These are phyloP conservation scores for Pterostichus madidus DNA, from an alignment of 2,888 invertebrate species.

Conservation along the genomic window DNA sequence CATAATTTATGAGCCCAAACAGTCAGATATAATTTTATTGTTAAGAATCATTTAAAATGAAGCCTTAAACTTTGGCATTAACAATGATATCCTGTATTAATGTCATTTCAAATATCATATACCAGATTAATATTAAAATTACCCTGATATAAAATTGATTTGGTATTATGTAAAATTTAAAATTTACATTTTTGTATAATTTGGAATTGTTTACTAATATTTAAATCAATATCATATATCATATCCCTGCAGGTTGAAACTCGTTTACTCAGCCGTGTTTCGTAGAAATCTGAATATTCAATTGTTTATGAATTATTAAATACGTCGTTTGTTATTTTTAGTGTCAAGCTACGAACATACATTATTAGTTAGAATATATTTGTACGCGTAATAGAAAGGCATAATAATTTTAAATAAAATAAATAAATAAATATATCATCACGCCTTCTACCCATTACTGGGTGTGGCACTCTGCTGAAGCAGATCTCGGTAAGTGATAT, in stretches of 20 bases:
- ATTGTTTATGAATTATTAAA: constrained; percentile 11
- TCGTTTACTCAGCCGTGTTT: neutral
- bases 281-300: constrained; percentile 4
- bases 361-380: neutral
- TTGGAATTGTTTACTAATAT: neutral
- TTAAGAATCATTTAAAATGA: too few relatives aligned
- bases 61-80: too few relatives aligned
- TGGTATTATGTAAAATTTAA: neutral
- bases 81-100: too few relatives aligned
- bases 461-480: too few relatives aligned
- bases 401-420: too few relatives aligned
- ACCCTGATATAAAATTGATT: neutral
- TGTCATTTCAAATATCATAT: too few relatives aligned
- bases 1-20: too few relatives aligned
- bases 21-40: too few relatives aligned
- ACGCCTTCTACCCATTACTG: too few relatives aligned
- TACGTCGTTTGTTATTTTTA: neutral
- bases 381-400: neutral
- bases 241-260: neutral
- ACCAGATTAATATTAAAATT: too few relatives aligned
- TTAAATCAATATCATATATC: constrained; percentile 11
- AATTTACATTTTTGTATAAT: constrained; percentile 11
- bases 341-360: neutral
- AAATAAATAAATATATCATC: too few relatives aligned
- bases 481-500: too few relatives aligned